Evolutionary conservation across 2,888 invertebrate species (phyloP), one percentile per base, ranked within the genome.

Genomic region (Philonicus albiceps): DNA sequence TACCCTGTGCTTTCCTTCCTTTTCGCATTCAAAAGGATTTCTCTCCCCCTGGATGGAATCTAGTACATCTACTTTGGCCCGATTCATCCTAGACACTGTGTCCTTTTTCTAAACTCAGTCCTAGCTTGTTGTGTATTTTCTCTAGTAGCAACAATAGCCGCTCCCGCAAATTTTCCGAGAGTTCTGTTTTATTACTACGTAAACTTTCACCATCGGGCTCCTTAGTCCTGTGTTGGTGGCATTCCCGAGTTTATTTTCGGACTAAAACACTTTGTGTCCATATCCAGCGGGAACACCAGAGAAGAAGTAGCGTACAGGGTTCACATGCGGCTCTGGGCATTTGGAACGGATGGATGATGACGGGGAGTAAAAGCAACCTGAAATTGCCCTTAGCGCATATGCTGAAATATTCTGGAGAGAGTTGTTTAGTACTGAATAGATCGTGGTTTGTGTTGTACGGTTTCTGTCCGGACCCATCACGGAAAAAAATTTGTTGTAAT

Each of bases 331-430:
- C 43, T 34, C 64, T 22, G 64, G 64, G 64, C 64, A 27, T 11
- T 64, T 22, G 27, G 64, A 64, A 64, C 64, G 64, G 64, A 64
- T 64, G 64, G 64, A 64, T 64, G 64, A 27, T 64, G 64, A 64
- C 64, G 64, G 64, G 64, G 64, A 72, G 84, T 84, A 84, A 84
- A 84, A 64, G 27, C 19, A 73, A 31, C 22, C 72, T 84, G 55
- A 37, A 81, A 76, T 86, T 53, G 87, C 84, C 86, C 86, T 78
- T 64, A 87, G 87, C 87, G 87, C 87, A 87, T 87, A 87, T 87
- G 87, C 87, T 87, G 87, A 87, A 87, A 87, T 87, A 87, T 87
- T 87, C 86, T 87, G 87, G 87, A 87, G 87, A 87, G 86, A 86
- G 64, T 76, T 86, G 64, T 86, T 87, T 87, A 87, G 87, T 87